Percentiles rank a stretch among this genome's conserved stretches.
Conservation (phyloP, 2,113 vertebrate species). For the Piprites chloris region DNA sequence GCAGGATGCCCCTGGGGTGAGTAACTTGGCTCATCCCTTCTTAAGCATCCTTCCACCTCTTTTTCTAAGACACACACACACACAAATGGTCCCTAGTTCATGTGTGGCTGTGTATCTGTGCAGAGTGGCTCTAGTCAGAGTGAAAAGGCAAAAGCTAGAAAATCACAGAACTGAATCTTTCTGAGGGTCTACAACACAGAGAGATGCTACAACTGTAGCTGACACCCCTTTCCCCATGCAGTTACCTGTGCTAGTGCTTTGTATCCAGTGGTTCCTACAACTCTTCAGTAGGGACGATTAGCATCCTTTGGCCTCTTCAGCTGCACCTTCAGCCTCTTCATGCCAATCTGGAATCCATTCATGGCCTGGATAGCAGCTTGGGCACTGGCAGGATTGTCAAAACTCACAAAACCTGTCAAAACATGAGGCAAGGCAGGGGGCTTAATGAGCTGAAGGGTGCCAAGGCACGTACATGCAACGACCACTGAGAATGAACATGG, state of each 20-base stretch:
- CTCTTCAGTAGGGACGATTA: slow-evolving; percentile 95
- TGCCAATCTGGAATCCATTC: slow-evolving; percentile 99
- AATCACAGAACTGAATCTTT: slow-evolving; percentile 14
- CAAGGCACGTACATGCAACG: slow-evolving; percentile 38
- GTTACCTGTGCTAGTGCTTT: slow-evolving; percentile 85
- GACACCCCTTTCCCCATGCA: slow-evolving; percentile 30
- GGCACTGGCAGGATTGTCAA: slow-evolving; percentile 98
- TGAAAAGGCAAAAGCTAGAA: slow-evolving; percentile 40
- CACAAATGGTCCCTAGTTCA: neutral
- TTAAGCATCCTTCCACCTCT: slow-evolving; percentile 22
- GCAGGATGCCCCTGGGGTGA: neutral
- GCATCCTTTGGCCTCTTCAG: slow-evolving; percentile 99
- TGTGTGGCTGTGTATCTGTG: neutral
- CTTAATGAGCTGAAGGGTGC: slow-evolving; percentile 66
- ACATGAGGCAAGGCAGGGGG: slow-evolving; percentile 76
- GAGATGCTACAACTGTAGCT: slow-evolving; percentile 29
- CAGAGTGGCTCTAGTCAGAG: slow-evolving; percentile 11
- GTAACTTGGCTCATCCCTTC: neutral
- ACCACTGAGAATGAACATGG: slow-evolving; percentile 60
- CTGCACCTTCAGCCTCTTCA: slow-evolving; percentile 99
- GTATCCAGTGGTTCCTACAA: slow-evolving; percentile 65
- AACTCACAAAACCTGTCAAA: slow-evolving; percentile 97
- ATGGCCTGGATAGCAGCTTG: slow-evolving; percentile 99
- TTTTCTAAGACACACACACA: neutral
- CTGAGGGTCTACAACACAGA: slow-evolving; percentile 32